Conservation (phyloP, 2,113 vertebrate genomes). For the Gymnarchus niloticus region DNA sequence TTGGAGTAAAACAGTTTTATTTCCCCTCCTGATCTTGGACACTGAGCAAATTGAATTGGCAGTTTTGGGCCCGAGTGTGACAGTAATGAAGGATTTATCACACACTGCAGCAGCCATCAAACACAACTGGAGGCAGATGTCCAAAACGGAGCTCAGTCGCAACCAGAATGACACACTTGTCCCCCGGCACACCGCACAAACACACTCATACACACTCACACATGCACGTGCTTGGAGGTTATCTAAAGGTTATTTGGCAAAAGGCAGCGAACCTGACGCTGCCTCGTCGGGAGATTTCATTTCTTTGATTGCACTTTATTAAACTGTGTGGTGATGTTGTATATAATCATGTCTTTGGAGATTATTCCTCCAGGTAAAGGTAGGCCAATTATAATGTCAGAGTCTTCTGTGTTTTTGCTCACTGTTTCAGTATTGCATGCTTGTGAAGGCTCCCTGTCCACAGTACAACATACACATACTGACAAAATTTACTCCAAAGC, state of each 20-base stretch:
- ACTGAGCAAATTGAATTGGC: slow-evolving; percentile 65
- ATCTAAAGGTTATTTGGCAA: slow-evolving; percentile 51
- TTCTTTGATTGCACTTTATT: background rate
- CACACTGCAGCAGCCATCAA: slow-evolving; percentile 66
- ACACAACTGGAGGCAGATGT: slow-evolving; percentile 69
- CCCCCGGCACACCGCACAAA: slow-evolving; percentile 58
- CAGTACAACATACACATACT: background rate
- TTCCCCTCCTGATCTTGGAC: slow-evolving; percentile 43
- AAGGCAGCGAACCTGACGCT: slow-evolving; percentile 34
- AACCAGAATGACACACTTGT: slow-evolving; percentile 46
- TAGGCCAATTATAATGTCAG: background rate
- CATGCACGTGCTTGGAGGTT: slow-evolving; percentile 47
- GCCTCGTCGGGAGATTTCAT: background rate
- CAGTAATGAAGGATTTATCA: slow-evolving; percentile 77
- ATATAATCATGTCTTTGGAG: slow-evolving; percentile 60
- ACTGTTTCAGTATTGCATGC: background rate
- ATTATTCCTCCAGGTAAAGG: slow-evolving; percentile 31
- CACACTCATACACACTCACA: slow-evolving; percentile 55
- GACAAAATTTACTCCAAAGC: too few relatives aligned
- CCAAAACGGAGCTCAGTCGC: slow-evolving; percentile 57
- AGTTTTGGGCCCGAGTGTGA: slow-evolving; percentile 53
- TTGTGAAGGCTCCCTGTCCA: background rate
- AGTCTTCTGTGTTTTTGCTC: background rate
- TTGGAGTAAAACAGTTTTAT: background rate
- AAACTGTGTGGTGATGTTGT: slow-evolving; percentile 59